phyloP scores from a whole-genome alignment of 2,113 vertebrate species.

The Cyanoramphus novaezelandiae region DNA sequence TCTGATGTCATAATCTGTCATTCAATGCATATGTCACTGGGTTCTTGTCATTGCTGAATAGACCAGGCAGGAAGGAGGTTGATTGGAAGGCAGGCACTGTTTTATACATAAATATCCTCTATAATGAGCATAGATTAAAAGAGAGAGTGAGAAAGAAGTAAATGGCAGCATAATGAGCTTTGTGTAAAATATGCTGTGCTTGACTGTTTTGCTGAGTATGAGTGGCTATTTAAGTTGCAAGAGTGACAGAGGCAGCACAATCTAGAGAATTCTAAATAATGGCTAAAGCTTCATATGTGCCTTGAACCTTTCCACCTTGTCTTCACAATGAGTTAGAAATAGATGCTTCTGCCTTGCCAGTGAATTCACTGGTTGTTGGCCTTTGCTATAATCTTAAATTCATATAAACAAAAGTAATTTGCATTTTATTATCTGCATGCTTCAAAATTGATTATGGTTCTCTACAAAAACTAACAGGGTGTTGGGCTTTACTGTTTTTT shows the following conservation, averaged over 20 bases:
- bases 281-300: neutral
- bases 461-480: slow-evolving; percentile 20
- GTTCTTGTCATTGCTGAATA: neutral
- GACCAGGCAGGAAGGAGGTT: neutral
- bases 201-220: neutral
- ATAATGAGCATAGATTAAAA: neutral
- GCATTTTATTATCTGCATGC: neutral
- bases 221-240: neutral
- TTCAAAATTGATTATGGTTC: slow-evolving; percentile 54
- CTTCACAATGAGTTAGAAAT: neutral
- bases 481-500: slow-evolving; percentile 22
- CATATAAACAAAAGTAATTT: neutral
- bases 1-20: neutral
- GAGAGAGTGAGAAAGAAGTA: neutral
- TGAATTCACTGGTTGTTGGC: neutral
- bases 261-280: neutral
- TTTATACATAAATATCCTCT: neutral
- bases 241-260: neutral
- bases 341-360: neutral
- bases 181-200: neutral
- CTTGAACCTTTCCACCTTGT: neutral
- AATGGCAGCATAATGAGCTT: neutral
- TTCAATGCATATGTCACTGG: neutral
- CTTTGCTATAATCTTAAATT: neutral
- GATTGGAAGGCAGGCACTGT: neutral